These are phyloP conservation scores for Diprion similis DNA, from an alignment of 1,140 invertebrate genomes.

Conservation along the genomic window DNA sequence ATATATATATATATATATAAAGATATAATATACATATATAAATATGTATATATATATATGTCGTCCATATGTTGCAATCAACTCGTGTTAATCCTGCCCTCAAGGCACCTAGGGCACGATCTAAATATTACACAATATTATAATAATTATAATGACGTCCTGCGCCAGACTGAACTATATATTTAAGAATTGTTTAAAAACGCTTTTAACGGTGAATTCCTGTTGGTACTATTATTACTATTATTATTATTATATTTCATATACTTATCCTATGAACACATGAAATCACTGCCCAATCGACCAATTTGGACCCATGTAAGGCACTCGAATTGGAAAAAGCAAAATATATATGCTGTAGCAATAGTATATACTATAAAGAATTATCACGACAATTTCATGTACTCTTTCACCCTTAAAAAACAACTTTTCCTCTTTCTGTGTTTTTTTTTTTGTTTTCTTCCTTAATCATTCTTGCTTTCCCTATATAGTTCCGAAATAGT, in stretches of 20 bases:
- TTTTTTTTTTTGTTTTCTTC: neutral
- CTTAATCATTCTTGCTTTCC: slow-evolving; percentile 9
- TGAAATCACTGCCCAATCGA: slow-evolving; percentile 63
- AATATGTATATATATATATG: neutral
- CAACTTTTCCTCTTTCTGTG: neutral
- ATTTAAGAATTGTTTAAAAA: slow-evolving; percentile 2
- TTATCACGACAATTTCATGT: no score
- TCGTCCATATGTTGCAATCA: neutral
- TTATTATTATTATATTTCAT: slow-evolving; percentile 19
- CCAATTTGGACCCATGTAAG: slow-evolving; percentile 60
- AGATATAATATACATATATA: neutral
- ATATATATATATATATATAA: neutral
- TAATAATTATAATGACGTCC: slow-evolving; percentile 48
- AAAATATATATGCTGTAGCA: slow-evolving; percentile 10
- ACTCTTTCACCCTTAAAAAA: no score
- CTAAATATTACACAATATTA: neutral
- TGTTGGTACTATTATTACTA: neutral
- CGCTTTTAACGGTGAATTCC: slow-evolving; percentile 2
- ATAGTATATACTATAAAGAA: neutral
- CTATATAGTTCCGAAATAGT: slow-evolving; percentile 10
- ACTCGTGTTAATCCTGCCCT: neutral
- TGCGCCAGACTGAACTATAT: slow-evolving; percentile 45
- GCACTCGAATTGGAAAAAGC: slow-evolving; percentile 46
- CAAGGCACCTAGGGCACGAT: slow-evolving; percentile 3
- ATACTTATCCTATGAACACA: slow-evolving; percentile 63